phyloP scores from a whole-genome alignment of 2,797 vertebrate species.

The Rhyacichthys aspro region DNA sequence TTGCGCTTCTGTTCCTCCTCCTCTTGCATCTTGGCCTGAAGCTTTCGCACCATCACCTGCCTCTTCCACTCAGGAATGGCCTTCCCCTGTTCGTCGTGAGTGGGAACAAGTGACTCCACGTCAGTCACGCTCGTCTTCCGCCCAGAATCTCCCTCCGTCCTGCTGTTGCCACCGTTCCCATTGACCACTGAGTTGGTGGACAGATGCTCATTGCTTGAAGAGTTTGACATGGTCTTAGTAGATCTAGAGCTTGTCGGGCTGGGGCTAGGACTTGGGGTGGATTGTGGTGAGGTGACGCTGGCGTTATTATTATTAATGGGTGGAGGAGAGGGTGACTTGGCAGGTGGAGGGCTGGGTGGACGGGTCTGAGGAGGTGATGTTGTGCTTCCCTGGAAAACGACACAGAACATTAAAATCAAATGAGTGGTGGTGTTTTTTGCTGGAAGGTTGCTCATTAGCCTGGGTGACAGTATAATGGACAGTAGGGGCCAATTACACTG shows the following conservation, averaged over 20 bases:
- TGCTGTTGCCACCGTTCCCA: conserved; percentile 69
- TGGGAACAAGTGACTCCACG: conserved; percentile 88
- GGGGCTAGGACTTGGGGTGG: conserved; percentile 61
- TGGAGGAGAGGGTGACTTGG: conserved; percentile 53
- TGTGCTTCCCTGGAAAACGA: conserved; percentile 55
- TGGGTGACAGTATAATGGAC: too few species aligned
- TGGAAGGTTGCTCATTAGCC: too few species aligned
- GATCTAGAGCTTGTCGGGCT: conserved; percentile 64
- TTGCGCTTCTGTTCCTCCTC: conserved; percentile 93
- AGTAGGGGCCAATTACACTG: too few species aligned
- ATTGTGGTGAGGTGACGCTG: conserved; percentile 46
- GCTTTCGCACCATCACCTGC: conserved; percentile 95
- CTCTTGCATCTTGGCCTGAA: conserved; percentile 95
- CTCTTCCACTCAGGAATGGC: conserved; percentile 94
- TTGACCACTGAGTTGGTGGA: conserved; percentile 79
- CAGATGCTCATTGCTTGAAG: conserved; percentile 76
- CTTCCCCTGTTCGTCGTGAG: conserved; percentile 90
- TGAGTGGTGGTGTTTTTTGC: too few species aligned
- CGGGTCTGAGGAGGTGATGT: conserved; percentile 67
- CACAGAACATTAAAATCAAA: conserved; percentile 17
- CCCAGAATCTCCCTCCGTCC: conserved; percentile 43
- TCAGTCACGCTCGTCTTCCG: conserved; percentile 80
- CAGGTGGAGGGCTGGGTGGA: conserved; percentile 49
- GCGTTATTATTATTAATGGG: conserved; percentile 21
- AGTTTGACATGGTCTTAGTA: conserved; percentile 59